Conservation (phyloP, 35 echinoderm and acorn worm genomes). For the Apostichopus californicus region DNA sequence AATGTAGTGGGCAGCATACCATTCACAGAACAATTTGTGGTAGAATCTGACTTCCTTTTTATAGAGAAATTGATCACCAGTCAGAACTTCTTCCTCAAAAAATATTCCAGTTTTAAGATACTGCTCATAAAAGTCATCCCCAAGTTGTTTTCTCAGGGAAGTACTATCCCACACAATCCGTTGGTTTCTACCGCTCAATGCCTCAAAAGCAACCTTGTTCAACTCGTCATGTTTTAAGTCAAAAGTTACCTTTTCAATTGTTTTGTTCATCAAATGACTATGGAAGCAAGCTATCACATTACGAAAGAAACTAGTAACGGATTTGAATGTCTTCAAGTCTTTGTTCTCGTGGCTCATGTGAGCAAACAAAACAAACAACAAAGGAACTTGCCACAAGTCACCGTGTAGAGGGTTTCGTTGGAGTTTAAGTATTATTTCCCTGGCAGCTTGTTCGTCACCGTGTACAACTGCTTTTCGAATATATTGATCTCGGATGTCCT, state of each 20-base stretch:
- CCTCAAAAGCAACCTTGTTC: conserved; percentile 10
- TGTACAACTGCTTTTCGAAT: conserved; percentile 4
- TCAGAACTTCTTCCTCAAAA: neutral
- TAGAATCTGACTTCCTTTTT: conserved; percentile 11
- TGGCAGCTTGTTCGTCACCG: neutral
- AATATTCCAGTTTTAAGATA: neutral
- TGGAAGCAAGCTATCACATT: neutral
- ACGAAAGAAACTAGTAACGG: neutral
- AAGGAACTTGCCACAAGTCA: neutral
- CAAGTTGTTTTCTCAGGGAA: neutral
- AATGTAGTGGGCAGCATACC: conserved; percentile 6
- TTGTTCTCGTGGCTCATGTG: conserved; percentile 1
- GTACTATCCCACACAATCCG: neutral
- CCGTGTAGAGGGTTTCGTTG: neutral
- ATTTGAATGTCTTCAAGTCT: neutral
- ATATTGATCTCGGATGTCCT: neutral
- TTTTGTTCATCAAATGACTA: neutral
- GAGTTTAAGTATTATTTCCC: neutral
- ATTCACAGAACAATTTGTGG: conserved; percentile 27
- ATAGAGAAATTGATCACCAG: neutral
- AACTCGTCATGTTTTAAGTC: neutral
- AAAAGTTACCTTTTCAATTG: no score
- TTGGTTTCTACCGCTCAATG: neutral
- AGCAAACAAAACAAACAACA: conserved; percentile 29
- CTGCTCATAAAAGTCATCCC: neutral